These are phyloP conservation scores for Craterocephalus amniculus DNA, from an alignment of 2,797 vertebrate species.

Conservation along the genomic window DNA sequence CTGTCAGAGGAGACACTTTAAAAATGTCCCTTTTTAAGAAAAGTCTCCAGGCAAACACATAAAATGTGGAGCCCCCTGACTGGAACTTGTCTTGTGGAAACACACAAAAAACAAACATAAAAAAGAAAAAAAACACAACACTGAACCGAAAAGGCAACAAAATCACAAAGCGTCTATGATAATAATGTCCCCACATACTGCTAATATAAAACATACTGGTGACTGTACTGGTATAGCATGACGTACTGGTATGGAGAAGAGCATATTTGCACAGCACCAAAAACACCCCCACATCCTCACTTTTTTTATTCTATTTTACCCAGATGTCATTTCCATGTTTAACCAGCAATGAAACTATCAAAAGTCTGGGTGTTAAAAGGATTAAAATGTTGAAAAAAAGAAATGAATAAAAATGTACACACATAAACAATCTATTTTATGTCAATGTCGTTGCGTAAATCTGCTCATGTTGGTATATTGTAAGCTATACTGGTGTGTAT, in stretches of 20 bases:
- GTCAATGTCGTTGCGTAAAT: constrained; percentile 75
- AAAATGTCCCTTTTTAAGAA: constrained; percentile 34
- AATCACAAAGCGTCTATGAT: constrained; percentile 65
- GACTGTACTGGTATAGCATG: constrained; percentile 66
- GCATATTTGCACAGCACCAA: constrained; percentile 80
- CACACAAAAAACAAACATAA: not conserved
- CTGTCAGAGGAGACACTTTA: constrained; percentile 53
- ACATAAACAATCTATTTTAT: constrained; percentile 74
- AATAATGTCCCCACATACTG: constrained; percentile 58
- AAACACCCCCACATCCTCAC: not conserved
- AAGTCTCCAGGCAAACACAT: constrained; percentile 39
- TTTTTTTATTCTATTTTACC: constrained; percentile 57
- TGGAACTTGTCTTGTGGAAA: constrained; percentile 60
- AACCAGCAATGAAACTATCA: constrained; percentile 60
- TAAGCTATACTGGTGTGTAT: constrained; percentile 78
- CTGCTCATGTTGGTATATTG: constrained; percentile 79
- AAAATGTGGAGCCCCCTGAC: constrained; percentile 58
- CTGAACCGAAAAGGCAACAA: constrained; percentile 56
- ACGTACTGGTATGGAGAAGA: constrained; percentile 66
- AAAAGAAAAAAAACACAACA: constrained; percentile 34
- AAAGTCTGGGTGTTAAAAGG: constrained; percentile 51
- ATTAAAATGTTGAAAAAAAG: constrained; percentile 36
- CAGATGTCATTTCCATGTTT: constrained; percentile 59
- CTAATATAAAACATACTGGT: constrained; percentile 63
- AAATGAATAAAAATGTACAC: not conserved